Percentiles rank a stretch among this genome's conserved stretches.
phyloP scores from a whole-genome alignment of 2,113 vertebrate genomes.

The Centropristis striata region DNA sequence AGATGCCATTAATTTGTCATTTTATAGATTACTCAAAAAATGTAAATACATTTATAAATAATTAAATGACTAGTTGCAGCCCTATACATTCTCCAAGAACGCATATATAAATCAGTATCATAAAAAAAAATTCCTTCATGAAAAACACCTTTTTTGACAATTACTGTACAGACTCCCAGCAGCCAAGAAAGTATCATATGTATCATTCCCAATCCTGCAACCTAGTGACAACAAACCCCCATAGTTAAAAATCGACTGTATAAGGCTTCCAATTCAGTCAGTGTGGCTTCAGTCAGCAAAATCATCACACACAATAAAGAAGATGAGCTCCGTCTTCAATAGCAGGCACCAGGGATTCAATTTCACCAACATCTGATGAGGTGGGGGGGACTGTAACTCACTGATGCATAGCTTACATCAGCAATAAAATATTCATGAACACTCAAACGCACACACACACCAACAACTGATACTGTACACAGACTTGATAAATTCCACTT shows the following conservation, averaged over 20 bases:
- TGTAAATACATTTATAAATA: no score
- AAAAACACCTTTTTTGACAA: background rate
- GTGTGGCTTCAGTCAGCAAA: slow-evolving; percentile 69
- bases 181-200: slow-evolving; percentile 16
- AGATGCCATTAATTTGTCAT: no score
- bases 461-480: slow-evolving; percentile 58
- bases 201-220: slow-evolving; percentile 22
- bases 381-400: slow-evolving; percentile 36
- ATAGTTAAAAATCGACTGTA: slow-evolving; percentile 19
- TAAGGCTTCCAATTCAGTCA: slow-evolving; percentile 45
- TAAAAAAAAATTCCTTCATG: background rate
- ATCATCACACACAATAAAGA: slow-evolving; percentile 65
- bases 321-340: slow-evolving; percentile 47
- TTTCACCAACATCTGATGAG: slow-evolving; percentile 65
- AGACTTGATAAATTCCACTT: slow-evolving; percentile 47
- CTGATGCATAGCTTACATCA: slow-evolving; percentile 71
- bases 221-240: slow-evolving; percentile 9
- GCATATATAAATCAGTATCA: background rate
- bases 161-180: background rate
- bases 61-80: background rate
- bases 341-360: slow-evolving; percentile 60
- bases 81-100: background rate
- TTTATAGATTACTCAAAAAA: no score
- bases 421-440: slow-evolving; percentile 78
- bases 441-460: slow-evolving; percentile 36